These are phyloP conservation scores for Ariolimax columbianus DNA, from an alignment of 2,888 invertebrate genomes.

Conservation along the genomic window DNA sequence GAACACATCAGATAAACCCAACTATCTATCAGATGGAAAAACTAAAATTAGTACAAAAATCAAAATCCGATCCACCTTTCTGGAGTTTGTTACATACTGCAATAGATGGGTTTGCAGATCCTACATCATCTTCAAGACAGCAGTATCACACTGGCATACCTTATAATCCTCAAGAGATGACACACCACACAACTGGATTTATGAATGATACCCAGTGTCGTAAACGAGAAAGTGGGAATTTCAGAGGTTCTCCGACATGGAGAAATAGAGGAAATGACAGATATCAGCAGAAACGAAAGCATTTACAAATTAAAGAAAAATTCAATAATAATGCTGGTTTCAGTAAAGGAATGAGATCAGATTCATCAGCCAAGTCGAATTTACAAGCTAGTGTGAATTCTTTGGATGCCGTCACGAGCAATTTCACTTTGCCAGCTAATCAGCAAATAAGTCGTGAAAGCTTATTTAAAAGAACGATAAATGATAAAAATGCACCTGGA, in stretches of 20 bases:
- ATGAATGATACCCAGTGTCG: background rate
- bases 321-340: background rate
- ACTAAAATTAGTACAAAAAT: slow-evolving; percentile 31
- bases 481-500: slow-evolving; percentile 49
- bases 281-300: background rate
- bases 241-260: background rate
- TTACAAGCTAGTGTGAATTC: background rate
- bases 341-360: background rate
- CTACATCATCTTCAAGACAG: background rate
- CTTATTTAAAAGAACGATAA: slow-evolving; percentile 27
- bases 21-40: slow-evolving; percentile 65
- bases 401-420: background rate
- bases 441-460: background rate
- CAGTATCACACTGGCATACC: background rate
- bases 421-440: background rate
- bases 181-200: background rate
- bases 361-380: background rate
- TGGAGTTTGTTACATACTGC: background rate
- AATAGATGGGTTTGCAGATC: background rate
- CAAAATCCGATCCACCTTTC: background rate
- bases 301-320: background rate
- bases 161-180: background rate
- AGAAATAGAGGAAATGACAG: background rate
- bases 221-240: background rate
- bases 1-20: slow-evolving; percentile 67